Conservation (phyloP, 2,888 invertebrate species). For the Leucania comma region DNA sequence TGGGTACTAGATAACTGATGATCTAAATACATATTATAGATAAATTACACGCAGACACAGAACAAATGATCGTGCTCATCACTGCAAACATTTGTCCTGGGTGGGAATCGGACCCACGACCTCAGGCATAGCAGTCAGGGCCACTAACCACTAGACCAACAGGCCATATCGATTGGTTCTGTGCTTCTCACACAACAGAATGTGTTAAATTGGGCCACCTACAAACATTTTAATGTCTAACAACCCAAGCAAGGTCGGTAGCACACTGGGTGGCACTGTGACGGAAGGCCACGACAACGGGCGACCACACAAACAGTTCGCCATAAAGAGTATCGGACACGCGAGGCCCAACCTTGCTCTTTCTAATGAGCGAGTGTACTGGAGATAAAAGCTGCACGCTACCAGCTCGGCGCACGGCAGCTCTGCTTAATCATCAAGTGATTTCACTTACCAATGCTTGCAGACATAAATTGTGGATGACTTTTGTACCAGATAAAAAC, state of each 20-base stretch:
- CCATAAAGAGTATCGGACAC: constrained; percentile 78
- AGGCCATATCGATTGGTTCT: background rate
- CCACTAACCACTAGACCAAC: too few relatives aligned
- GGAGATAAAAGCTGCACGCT: constrained; percentile 74
- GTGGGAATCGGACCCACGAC: too few relatives aligned
- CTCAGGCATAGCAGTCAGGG: too few relatives aligned
- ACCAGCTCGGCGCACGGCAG: constrained; percentile 61
- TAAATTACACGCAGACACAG: too few relatives aligned
- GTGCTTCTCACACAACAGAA: background rate
- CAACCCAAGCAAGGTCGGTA: constrained; percentile 53
- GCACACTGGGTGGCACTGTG: constrained; percentile 52
- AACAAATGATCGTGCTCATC: too few relatives aligned
- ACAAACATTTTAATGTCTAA: constrained; percentile 66
- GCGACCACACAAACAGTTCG: constrained; percentile 72
- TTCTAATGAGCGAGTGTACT: constrained; percentile 67
- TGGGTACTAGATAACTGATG: too few relatives aligned
- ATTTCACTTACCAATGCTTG: constrained; percentile 60
- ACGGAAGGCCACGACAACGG: constrained; percentile 71
- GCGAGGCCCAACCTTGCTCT: constrained; percentile 82
- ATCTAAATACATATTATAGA: too few relatives aligned
- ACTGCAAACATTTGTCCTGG: too few relatives aligned
- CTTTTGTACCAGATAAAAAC: constrained; percentile 24
- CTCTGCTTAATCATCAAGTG: constrained; percentile 63
- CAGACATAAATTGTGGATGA: constrained; percentile 39
- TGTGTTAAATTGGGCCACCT: constrained; percentile 22